A percentile compares a stretch with the other conserved stretches of the same genome.
phyloP scores from a whole-genome alignment of 2,113 vertebrate species.

The Xenus cinereus region DNA sequence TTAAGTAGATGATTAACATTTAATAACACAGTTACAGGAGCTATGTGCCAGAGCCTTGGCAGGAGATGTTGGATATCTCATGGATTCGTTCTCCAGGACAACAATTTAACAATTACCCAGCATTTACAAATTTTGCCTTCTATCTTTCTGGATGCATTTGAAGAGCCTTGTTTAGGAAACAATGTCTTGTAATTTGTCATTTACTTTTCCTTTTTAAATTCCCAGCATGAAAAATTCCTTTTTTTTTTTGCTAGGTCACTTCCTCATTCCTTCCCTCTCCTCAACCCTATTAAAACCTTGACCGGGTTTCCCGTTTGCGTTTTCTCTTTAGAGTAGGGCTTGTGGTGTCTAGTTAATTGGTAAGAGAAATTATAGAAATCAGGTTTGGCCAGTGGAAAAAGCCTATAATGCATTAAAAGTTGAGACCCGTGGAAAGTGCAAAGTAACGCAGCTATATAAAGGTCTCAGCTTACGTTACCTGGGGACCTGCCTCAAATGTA shows the following conservation, averaged over 20 bases:
- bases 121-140: not conserved
- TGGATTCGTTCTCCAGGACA: not conserved
- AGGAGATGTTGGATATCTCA: not conserved
- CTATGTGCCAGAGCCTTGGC: not conserved
- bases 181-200: not conserved
- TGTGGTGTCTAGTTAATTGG: not conserved
- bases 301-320: not conserved
- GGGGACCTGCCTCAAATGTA: too few species aligned
- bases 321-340: not conserved
- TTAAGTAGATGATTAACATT: not conserved
- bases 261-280: not conserved
- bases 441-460: not conserved
- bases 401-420: not conserved
- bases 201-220: not conserved
- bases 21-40: not conserved
- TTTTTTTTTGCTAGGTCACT: not conserved
- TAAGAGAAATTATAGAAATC: not conserved
- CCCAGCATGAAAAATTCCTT: not conserved
- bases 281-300: not conserved
- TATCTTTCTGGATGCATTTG: not conserved
- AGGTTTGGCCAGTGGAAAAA: not conserved
- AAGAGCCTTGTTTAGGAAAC: not conserved
- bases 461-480: not conserved
- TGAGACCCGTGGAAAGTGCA: not conserved
- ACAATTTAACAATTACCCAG: not conserved